A percentile compares a stretch with the other conserved stretches of the same genome.
Conservation (phyloP, 2,113 vertebrate genomes). For the Scophthalmus maximus region DNA sequence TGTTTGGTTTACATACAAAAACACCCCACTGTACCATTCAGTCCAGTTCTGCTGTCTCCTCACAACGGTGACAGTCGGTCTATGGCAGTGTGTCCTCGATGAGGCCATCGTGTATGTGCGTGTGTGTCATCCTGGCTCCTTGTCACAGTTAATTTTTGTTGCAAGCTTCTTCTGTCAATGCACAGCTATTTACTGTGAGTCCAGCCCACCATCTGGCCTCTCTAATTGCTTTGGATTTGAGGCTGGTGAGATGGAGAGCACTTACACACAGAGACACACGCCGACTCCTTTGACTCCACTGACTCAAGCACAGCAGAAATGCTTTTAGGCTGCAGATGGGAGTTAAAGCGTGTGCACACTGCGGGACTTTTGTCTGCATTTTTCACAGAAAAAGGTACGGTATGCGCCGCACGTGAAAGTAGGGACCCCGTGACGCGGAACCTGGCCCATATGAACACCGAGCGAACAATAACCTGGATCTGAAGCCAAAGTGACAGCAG, state of each 20-base stretch:
- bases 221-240: constrained; percentile 85
- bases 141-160: constrained; percentile 75
- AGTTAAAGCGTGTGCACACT: constrained; percentile 50
- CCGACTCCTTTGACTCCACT: constrained; percentile 55
- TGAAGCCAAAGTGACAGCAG: constrained; percentile 76
- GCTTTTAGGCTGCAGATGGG: constrained; percentile 54
- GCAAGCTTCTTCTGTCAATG: constrained; percentile 71
- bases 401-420: constrained; percentile 27
- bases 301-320: constrained; percentile 40
- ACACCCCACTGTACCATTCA: constrained; percentile 1
- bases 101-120: constrained; percentile 53
- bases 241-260: constrained; percentile 67
- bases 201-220: constrained; percentile 83
- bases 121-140: constrained; percentile 63
- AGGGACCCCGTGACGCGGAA: constrained; percentile 52
- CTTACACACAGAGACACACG: constrained; percentile 36
- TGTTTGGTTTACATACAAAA: constrained; percentile 38
- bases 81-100: constrained; percentile 24
- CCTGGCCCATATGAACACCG: constrained; percentile 45
- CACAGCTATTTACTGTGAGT: constrained; percentile 75
- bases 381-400: constrained; percentile 28
- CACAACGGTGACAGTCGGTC: constrained; percentile 36
- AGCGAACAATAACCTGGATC: constrained; percentile 71
- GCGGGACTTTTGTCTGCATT: constrained; percentile 25
- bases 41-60: constrained; percentile 13